Conservation (phyloP, 2,888 invertebrate species). For the Macropis europaea region DNA sequence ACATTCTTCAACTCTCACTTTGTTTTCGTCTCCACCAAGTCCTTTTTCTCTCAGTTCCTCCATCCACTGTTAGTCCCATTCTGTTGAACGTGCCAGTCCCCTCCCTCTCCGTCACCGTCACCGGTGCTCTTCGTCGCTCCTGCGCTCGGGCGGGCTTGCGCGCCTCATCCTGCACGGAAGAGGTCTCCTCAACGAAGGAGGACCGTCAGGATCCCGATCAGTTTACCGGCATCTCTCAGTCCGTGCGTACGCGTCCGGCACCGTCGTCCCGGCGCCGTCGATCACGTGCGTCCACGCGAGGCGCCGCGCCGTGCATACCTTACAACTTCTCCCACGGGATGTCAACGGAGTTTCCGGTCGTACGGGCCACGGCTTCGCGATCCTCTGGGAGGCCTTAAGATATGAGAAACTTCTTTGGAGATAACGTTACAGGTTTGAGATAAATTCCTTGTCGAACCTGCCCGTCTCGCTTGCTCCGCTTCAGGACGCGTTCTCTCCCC, state of each 20-base stretch:
- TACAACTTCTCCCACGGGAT: neutral
- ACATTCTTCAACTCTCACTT: conserved; percentile 1
- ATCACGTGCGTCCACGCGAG: conserved; percentile 66
- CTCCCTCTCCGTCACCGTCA: conserved; percentile 1
- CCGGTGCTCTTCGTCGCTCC: conserved; percentile 45
- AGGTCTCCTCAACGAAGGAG: conserved; percentile 61
- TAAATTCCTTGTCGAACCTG: conserved; percentile 2
- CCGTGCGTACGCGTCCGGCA: conserved; percentile 67
- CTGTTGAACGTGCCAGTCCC: conserved; percentile 13
- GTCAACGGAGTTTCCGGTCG: neutral
- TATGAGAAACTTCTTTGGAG: conserved; percentile 49
- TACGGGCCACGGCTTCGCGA: neutral
- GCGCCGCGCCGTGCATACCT: neutral
- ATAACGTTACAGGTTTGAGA: conserved; percentile 50
- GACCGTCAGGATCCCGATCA: conserved; percentile 74
- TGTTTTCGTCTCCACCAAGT: neutral
- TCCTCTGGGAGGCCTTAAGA: conserved; percentile 20
- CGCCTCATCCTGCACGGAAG: conserved; percentile 64
- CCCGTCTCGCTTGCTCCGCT: too few relatives aligned
- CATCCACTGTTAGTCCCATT: conserved; percentile 29
- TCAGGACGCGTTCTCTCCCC: neutral
- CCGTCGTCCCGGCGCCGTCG: conserved; percentile 37
- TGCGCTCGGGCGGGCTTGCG: conserved; percentile 63
- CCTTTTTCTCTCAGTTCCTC: neutral
- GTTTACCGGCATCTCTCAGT: conserved; percentile 75